A percentile compares a stretch with the other conserved stretches of the same genome.
Evolutionary conservation across 1,140 invertebrate genomes (phyloP).

Genomic region (Apis laboriosa): DNA sequence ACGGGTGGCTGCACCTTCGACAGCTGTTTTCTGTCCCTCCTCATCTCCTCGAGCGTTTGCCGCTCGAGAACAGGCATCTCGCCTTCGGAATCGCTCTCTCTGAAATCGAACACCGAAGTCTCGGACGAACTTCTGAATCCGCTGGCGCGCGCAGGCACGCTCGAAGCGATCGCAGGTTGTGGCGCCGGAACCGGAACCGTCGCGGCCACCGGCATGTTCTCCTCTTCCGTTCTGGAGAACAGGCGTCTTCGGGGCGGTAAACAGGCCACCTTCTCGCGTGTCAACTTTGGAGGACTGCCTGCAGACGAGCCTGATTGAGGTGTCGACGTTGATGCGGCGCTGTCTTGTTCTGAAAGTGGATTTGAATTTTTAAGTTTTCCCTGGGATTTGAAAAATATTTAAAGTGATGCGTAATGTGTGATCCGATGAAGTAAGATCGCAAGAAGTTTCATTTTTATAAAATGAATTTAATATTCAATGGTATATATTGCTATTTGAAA

Average conservation of each 20-base stretch:
- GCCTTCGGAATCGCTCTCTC: conserved; percentile 83
- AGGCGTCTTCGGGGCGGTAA: conserved; percentile 78
- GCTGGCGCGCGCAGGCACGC: conserved; percentile 77
- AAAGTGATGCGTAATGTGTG: too few species aligned
- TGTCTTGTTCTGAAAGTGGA: conserved; percentile 64
- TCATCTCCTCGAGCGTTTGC: conserved; percentile 82
- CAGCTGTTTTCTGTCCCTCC: conserved; percentile 81
- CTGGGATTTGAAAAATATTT: neutral
- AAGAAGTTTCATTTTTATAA: too few species aligned
- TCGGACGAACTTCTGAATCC: conserved; percentile 83
- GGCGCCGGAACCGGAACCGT: conserved; percentile 62
- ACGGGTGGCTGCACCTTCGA: conserved; percentile 79
- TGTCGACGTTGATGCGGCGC: conserved; percentile 73
- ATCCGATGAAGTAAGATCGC: too few species aligned
- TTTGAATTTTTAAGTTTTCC: neutral
- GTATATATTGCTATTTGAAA: too few species aligned
- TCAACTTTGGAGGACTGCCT: conserved; percentile 81
- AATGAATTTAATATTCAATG: too few species aligned
- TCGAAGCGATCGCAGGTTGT: conserved; percentile 57
- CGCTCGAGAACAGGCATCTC: conserved; percentile 83
- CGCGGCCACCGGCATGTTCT: conserved; percentile 69
- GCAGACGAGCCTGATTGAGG: conserved; percentile 74
- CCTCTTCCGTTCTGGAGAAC: conserved; percentile 81
- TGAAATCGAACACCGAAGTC: conserved; percentile 85
- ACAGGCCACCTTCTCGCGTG: conserved; percentile 76